A percentile compares a stretch with the other conserved stretches of the same genome.
Evolutionary conservation across 2,113 vertebrate genomes (phyloP).

Genomic region (Catharus fuscescens): DNA sequence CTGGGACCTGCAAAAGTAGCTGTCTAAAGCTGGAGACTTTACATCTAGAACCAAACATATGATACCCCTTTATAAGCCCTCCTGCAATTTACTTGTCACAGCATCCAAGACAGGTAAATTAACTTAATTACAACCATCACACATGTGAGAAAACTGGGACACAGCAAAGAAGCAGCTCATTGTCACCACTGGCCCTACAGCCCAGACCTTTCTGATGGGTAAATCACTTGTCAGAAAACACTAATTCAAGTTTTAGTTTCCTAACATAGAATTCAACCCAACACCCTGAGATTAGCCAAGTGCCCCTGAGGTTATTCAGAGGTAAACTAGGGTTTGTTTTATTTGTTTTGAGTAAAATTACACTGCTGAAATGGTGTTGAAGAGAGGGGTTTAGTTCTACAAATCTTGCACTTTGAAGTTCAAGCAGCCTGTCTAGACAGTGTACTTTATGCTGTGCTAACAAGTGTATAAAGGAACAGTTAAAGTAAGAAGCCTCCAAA

Average conservation of each 20-base stretch:
- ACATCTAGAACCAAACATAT: constrained; percentile 1
- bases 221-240: not conserved
- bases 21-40: not conserved
- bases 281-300: not conserved
- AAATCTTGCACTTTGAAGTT: not conserved
- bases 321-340: not conserved
- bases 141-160: not conserved
- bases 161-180: not conserved
- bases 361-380: not conserved
- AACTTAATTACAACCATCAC: constrained; percentile 35
- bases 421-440: not conserved
- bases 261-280: not conserved
- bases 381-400: not conserved
- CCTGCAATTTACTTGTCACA: constrained; percentile 15
- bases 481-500: not conserved
- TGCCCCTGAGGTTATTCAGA: not conserved
- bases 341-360: not conserved
- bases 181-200: not conserved
- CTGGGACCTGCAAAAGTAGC: not conserved
- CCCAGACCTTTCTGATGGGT: not conserved
- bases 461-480: not conserved
- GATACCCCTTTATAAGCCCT: not conserved
- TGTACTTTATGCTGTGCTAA: not conserved
- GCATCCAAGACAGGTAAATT: not conserved
- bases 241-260: not conserved